Evolutionary conservation across 2,888 invertebrate species (phyloP), one percentile per base, ranked within the genome.

Genomic region (Cepaea hortensis): DNA sequence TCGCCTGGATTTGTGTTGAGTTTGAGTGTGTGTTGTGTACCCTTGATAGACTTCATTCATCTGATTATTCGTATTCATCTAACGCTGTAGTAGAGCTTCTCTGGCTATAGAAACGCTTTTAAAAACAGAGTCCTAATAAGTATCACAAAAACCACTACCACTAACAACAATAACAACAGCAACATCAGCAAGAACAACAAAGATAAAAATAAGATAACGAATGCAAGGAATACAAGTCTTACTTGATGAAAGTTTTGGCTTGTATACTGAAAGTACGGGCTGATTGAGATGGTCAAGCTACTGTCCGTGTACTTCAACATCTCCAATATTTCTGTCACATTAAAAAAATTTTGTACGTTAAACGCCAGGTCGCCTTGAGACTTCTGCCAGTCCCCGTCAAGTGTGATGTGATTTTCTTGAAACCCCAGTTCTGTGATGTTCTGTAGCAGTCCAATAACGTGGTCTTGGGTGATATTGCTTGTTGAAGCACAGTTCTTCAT

Each of bases 301-400:
- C 90, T 90, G 35, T 87, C 88, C 18, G 88, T 86, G 9, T 23
- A 62, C n/a, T 83, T 61, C 9, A 90, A 81, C 0, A 80, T 35
- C 0, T 88, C 82, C 3, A 90, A 46, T 82, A 91, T 75, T 15
- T 88, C 85, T 3, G 91, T 89, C 46, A 91, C 86, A 79, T 92
- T 92, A 35, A 88, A 62, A 86, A 92, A 91, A 3, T 81, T 85
- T 18, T 83, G 55, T 46, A 95, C 94, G 90, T 97, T 96, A 88
- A 98, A 97, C 5, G 95, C 95, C 84, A 97, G 95, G 0, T 97
- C 97, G 0, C 98, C 98, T 93, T 98, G 97, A 92, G 97, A 97
- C 15, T 96, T 96, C 94, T 98, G 97, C 98, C 98, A 98, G 62
- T 96, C 96, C 95, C 96, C 85, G 90, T 98, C 96, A 87, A 98